Base-by-base conservation (phyloP, 2,113 vertebrate species). In the Albula goreensis region DNA sequence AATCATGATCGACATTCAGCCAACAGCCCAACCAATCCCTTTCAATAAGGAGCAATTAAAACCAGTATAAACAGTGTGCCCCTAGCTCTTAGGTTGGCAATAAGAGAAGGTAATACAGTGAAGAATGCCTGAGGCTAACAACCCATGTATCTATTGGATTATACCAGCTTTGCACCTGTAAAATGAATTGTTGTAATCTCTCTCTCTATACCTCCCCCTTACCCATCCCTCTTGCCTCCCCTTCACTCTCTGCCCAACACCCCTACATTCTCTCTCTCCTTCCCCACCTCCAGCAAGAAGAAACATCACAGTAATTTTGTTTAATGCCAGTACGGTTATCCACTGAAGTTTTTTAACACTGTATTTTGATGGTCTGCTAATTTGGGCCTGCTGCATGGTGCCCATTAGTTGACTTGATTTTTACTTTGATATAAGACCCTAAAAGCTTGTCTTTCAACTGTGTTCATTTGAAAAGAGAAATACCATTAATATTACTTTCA, bases 381-480 rank as follows among this genome's bases (percentile, higher is more conserved):
- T 91, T 89, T 85, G 80, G 87, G 87, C 87, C 83, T n/a, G 78
- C 84, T 81, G 83, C 81, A 85, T 77, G 66, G 78, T 66, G 22
- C 66, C 89, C 82, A 88, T 89, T 89, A 87, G 85, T 83, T 84
- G 86, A 81, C 85, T 90, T 87, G 86, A 83, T 82, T 83, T 80
- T 74, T 81, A 80, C 57, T 88, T 89, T 88, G 87, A 91, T 90
- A 88, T 86, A 60, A 85, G 81, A 89, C 85, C 86, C 3, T 89
- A 89, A 90, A 90, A 91, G 88, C 89, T 74, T 87, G 89, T 86
- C 88, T 88, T 91, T 89, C 83, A 88, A 88, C 83, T 17, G 50
- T 11, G 31, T 50, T 63, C 57, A 48, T 57, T 63, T 83, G 3
- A 83, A 7, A 63, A 15, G 5, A 50, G 5, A 74, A 74, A 79